A percentile compares a stretch with the other conserved stretches of the same genome.
Evolutionary conservation across 2,888 invertebrate species (phyloP).

Genomic region (Cephus spinipes): DNA sequence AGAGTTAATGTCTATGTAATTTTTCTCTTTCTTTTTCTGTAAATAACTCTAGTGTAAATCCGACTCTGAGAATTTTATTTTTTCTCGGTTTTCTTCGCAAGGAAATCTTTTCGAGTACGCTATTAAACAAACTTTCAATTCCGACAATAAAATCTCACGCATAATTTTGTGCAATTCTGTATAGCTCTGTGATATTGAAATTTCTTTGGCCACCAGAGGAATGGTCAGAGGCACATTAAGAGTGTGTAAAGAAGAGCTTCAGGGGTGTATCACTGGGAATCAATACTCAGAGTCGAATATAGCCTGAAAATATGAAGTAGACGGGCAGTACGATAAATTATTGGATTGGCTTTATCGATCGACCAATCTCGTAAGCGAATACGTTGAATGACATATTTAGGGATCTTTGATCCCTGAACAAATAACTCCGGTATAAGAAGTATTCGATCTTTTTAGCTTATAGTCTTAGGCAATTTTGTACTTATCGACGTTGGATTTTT

Average conservation of each 20-base stretch:
- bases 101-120: background rate
- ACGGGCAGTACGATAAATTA: background rate
- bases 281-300: constrained; percentile 29
- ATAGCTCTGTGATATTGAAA: constrained; percentile 42
- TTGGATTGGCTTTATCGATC: background rate
- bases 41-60: background rate
- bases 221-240: background rate
- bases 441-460: constrained; percentile 22
- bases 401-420: background rate
- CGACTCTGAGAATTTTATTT: background rate
- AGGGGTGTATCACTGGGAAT: constrained; percentile 1
- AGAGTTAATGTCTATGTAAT: background rate
- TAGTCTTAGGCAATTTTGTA: constrained; percentile 60
- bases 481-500: constrained; percentile 46
- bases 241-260: background rate
- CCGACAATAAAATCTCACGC: background rate
- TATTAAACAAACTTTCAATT: background rate
- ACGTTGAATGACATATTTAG: background rate
- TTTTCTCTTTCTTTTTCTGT: background rate
- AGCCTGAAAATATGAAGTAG: constrained; percentile 14
- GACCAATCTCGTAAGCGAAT: background rate
- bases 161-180: background rate
- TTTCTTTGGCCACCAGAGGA: constrained; percentile 26
- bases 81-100: background rate
- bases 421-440: background rate